A percentile compares a stretch with the other conserved stretches of the same genome.
These are phyloP conservation scores for Dasyurus viverrinus DNA, from an alignment of 2,113 vertebrate genomes.

Conservation along the genomic window DNA sequence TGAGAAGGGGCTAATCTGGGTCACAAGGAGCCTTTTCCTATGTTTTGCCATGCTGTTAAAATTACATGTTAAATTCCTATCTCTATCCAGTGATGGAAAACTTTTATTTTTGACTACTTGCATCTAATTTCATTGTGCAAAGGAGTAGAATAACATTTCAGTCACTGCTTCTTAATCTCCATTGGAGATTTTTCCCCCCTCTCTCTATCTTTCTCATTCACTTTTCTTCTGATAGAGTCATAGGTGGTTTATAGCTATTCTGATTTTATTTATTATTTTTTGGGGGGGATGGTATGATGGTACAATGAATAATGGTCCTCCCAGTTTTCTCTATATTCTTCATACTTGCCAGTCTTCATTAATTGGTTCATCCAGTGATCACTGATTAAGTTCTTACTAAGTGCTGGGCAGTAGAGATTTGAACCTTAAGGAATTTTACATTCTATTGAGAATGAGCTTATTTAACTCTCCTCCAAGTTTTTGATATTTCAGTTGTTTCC, in stretches of 20 bases:
- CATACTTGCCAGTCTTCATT: background rate
- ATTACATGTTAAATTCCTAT: background rate
- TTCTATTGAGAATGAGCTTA: background rate
- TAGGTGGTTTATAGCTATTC: background rate
- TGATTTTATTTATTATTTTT: background rate
- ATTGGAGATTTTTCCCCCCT: background rate
- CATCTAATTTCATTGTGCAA: background rate
- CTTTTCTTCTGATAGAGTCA: background rate
- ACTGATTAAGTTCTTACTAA: background rate
- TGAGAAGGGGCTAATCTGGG: background rate
- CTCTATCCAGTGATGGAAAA: background rate
- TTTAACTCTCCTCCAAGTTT: background rate
- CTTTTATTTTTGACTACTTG: background rate
- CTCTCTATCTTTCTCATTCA: background rate
- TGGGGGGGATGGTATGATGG: background rate
- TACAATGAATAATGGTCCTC: background rate
- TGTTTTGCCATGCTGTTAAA: background rate
- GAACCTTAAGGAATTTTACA: background rate
- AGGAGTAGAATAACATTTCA: background rate
- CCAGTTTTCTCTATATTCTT: background rate
- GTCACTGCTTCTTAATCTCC: background rate
- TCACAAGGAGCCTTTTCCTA: background rate
- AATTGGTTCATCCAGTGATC: background rate
- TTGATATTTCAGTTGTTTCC: background rate
- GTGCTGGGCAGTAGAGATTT: background rate